A percentile compares a stretch with the other conserved stretches of the same genome.
Conservation (phyloP, 2,888 invertebrate genomes). For the Celastrina argiolus region DNA sequence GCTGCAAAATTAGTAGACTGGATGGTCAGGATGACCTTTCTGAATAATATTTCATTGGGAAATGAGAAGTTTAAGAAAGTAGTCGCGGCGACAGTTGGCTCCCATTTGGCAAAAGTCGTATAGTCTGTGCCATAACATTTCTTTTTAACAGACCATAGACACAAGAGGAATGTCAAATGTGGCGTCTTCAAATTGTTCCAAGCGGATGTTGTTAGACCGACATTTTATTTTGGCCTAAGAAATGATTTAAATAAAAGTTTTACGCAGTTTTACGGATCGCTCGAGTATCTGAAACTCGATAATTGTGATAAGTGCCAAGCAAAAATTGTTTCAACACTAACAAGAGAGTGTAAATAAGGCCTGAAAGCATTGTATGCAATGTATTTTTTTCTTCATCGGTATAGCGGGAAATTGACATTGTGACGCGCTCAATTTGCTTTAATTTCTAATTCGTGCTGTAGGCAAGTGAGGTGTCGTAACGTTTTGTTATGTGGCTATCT, state of each 20-base stretch:
- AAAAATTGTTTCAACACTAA: conserved; percentile 25
- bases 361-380: conserved; percentile 28
- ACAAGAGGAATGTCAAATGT: conserved; percentile 37
- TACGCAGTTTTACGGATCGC: conserved; percentile 38
- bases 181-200: conserved; percentile 49
- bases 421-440: conserved; percentile 66
- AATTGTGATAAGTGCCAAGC: conserved; percentile 30
- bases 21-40: no score
- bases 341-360: conserved; percentile 19
- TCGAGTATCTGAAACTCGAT: conserved; percentile 31
- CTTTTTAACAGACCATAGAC: neutral
- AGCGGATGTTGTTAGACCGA: conserved; percentile 69
- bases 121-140: neutral
- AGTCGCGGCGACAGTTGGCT: neutral
- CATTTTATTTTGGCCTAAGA: conserved; percentile 58
- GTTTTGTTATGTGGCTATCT: conserved; percentile 65
- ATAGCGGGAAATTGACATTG: conserved; percentile 73
- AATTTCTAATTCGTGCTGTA: conserved; percentile 58
- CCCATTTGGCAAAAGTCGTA: neutral
- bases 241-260: conserved; percentile 49
- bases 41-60: no score
- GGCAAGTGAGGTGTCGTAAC: conserved; percentile 56
- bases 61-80: neutral
- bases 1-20: no score
- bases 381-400: conserved; percentile 48